Base-by-base conservation (phyloP, 1,140 invertebrate genomes). In the Magallana angulata region DNA sequence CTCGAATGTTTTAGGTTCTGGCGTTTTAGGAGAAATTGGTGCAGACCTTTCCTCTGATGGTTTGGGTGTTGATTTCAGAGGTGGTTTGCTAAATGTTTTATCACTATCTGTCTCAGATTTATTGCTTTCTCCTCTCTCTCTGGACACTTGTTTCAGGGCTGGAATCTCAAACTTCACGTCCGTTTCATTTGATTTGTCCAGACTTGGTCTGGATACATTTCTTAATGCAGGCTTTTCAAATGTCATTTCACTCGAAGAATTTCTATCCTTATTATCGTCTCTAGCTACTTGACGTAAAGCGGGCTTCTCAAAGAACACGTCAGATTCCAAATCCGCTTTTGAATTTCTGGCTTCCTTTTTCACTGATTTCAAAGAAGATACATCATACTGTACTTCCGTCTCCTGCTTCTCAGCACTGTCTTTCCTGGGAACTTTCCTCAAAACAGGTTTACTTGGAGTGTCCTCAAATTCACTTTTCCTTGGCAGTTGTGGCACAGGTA, bases 1-100 rank as follows among this genome's bases (percentile, higher is more conserved):
- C 57, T 84, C 88, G 87, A 89, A 89, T 57, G 85, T 84, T 81
- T 89, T 89, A 24, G 82, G 18, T 57, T 86, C 85, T 9, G 85
- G 82, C 80, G 64, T 87, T 58, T 86, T 85, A 30, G 85, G 85
- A 11, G 82, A 58, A n/a, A 30, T 58, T 7, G 81, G 81, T 18
- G 68, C 24, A 30, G 68, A 24, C 30, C 87, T 68, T 8, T 48
- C 57, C 62, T 82, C 60, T 59, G 83, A 24, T 5, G 83, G 82
- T 84, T 84, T 56, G 6, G 88, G 85, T 64, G 85, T 85, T 64
- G 57, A 84, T 56, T 64, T 71, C 36, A 89, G 60, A 57, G 85
- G 24, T 36, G 88, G 85, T 80, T 84, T 89, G 36, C 64, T 64
- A 87, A 86, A 89, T 60, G 56, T 48, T n/a, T 68, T 81, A 36